Base-by-base conservation (phyloP, 2,113 vertebrate species). In the Istiophorus platypterus region DNA sequence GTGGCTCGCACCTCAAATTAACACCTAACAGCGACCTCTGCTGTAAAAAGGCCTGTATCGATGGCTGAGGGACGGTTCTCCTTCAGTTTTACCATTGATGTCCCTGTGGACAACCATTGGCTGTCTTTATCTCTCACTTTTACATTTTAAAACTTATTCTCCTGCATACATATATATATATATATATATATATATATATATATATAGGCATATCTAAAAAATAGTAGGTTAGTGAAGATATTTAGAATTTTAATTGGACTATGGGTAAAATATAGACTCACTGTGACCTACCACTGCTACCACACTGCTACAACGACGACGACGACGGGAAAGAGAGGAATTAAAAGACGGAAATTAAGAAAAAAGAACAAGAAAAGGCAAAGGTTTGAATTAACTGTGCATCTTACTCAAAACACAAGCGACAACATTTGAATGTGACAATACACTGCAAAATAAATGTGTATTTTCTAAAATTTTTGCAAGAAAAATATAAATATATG, bases 11-110 rank as follows among this genome's bases (percentile, higher is more conserved):
- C 4, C 11, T 72, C 20, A 1, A 71, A 76, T 4, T 3, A 57
- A 56, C 18, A 58, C 72, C 49, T 47, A 63, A 87, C 67, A 90
- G 73, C 63, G 92, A 39, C 91, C 80, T 86, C 95, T 94, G 80
- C 62, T 89, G 94, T 57, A 18, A 15, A 51, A 69, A 54, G 17
- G 14, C 3, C 8, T 5, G 13, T n/a, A 63, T 9, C 75, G 72
- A 76, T 0, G 17, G 12, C 15, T 20, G 15, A 22, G 11, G 2
- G 10, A 2, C 4, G 39, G 22, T 51, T 0, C 27, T 10, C 24
- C 37, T 1, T 41, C 34, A 41, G 2, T 39, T 6, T 5, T 0
- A 51, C 27, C 10, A 24, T 3, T 66, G 41, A 11, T 1, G 52
- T 13, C 52, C 2, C 8, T 61, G 18, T n/a, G 0, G 10, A 12